Conservation (phyloP, 2,888 invertebrate genomes). For the Ennomos erosarius region DNA sequence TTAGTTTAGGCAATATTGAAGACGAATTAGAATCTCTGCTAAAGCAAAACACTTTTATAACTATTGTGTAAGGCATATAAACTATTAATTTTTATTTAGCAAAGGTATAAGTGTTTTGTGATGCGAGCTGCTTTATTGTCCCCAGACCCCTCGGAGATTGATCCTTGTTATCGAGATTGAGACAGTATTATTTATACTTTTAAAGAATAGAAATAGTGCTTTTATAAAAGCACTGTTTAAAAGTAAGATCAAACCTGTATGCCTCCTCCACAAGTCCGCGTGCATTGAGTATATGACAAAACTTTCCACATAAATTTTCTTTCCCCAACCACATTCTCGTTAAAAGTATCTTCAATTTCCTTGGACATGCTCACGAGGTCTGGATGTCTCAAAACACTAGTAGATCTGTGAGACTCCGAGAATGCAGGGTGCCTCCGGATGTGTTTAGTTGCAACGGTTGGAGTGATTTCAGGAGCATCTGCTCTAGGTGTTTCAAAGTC, state of each 20-base stretch:
- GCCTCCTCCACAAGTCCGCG: conserved; percentile 93
- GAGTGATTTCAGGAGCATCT: conserved; percentile 51
- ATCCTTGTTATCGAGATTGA: too few relatives aligned
- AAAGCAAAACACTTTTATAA: too few relatives aligned
- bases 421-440: conserved; percentile 68
- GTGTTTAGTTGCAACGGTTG: conserved; percentile 63
- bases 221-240: too few relatives aligned
- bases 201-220: too few relatives aligned
- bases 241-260: conserved; percentile 81
- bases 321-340: conserved; percentile 69
- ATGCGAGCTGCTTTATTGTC: too few relatives aligned
- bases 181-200: too few relatives aligned
- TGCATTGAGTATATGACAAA: conserved; percentile 91
- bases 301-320: conserved; percentile 91
- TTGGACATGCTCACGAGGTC: conserved; percentile 53
- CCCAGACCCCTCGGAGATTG: too few relatives aligned
- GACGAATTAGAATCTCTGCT: too few relatives aligned
- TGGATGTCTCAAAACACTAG: conserved; percentile 46
- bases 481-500: conserved; percentile 61
- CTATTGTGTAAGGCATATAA: too few relatives aligned
- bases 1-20: too few relatives aligned
- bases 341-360: conserved; percentile 57
- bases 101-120: too few relatives aligned
- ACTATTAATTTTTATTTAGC: too few relatives aligned
- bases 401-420: conserved; percentile 53